Conservation (phyloP, 2,797 vertebrate species). For the Mus caroli region DNA sequence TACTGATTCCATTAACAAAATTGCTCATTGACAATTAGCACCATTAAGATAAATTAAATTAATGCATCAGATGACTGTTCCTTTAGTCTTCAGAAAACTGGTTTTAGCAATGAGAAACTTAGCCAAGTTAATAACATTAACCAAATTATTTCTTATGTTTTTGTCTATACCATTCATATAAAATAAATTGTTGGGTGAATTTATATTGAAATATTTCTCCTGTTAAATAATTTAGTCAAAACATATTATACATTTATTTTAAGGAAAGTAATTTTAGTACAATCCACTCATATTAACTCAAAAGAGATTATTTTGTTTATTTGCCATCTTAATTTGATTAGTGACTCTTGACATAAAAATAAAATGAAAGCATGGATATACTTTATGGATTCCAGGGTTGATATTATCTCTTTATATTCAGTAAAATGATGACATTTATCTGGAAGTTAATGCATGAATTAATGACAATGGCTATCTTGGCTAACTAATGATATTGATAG, state of each 20-base stretch:
- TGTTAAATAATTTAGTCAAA: conserved; percentile 70
- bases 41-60: conserved; percentile 78
- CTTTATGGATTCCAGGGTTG: not conserved
- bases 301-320: not conserved
- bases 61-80: conserved; percentile 68
- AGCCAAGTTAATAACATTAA: conserved; percentile 74
- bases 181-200: conserved; percentile 38
- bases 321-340: conserved; percentile 47
- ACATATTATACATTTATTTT: not conserved
- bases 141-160: conserved; percentile 60
- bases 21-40: conserved; percentile 77
- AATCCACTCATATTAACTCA: not conserved
- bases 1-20: conserved; percentile 77
- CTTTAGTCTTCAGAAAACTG: conserved; percentile 50
- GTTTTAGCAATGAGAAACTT: conserved; percentile 68
- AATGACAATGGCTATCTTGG: conserved; percentile 70
- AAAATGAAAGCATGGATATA: conserved; percentile 4
- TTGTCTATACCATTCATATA: conserved; percentile 64
- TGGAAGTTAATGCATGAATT: not conserved
- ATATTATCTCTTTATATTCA: not conserved
- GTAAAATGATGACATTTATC: not conserved
- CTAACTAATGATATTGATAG: conserved; percentile 68
- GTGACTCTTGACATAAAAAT: not conserved
- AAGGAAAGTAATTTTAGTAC: not conserved
- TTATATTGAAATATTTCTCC: not conserved